phyloP scores from a whole-genome alignment of 2,113 vertebrate species.

The Colossoma macropomum region DNA sequence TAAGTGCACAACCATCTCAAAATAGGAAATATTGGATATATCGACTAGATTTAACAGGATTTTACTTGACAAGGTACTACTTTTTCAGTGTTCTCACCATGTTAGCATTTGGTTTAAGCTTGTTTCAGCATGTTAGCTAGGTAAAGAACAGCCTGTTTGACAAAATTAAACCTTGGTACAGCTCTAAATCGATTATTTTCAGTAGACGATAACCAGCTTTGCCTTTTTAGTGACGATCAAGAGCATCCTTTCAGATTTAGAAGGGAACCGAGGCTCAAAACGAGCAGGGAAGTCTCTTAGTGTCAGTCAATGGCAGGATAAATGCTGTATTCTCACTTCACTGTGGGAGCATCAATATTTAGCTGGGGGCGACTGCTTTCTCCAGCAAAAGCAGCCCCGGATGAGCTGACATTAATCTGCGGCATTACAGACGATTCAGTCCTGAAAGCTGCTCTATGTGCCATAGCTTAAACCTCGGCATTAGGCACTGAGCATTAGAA shows the following conservation, averaged over 20 bases:
- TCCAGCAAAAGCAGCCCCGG: conserved; percentile 50
- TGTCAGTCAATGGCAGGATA: conserved; percentile 69
- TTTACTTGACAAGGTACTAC: no score
- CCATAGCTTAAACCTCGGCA: conserved; percentile 23
- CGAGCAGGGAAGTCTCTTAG: conserved; percentile 51
- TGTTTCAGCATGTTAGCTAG: no score
- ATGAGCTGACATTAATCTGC: conserved; percentile 71
- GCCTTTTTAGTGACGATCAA: no score
- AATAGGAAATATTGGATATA: no score
- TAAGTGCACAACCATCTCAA: no score
- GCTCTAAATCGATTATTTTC: no score
- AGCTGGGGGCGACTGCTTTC: conserved; percentile 63
- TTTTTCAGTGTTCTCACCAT: no score
- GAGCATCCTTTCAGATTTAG: background rate
- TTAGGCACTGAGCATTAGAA: conserved; percentile 9
- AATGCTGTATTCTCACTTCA: conserved; percentile 53
- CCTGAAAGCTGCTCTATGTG: conserved; percentile 28
- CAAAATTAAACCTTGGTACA: no score
- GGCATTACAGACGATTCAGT: conserved; percentile 65
- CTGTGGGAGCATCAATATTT: conserved; percentile 55
- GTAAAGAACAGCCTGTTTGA: no score
- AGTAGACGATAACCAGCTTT: background rate
- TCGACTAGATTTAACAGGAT: no score
- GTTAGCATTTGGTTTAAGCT: no score
- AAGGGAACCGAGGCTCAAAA: background rate